phyloP scores from a whole-genome alignment of 2,797 vertebrate genomes.

The Acomys russatus region DNA sequence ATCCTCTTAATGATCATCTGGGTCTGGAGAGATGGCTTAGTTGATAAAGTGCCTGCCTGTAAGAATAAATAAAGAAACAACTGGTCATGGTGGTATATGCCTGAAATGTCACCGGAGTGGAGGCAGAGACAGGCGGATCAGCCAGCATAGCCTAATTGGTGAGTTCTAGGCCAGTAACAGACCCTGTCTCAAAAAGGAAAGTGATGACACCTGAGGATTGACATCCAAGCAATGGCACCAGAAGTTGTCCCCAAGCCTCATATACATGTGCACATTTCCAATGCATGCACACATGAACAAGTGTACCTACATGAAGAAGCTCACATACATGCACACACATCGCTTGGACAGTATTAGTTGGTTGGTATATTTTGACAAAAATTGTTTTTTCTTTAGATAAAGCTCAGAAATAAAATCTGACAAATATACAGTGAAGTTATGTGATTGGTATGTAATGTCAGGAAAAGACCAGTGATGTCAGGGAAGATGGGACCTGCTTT shows the following conservation, averaged over 20 bases:
- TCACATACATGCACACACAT: too few species aligned
- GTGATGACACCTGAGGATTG: not conserved
- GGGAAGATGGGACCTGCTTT: not conserved
- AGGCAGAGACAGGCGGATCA: not conserved
- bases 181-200: not conserved
- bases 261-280: not conserved
- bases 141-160: not conserved
- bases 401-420: constrained; percentile 20
- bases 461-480: not conserved
- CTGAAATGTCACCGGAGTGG: not conserved
- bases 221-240: too few species aligned
- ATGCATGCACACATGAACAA: not conserved
- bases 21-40: not conserved
- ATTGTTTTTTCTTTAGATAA: not conserved
- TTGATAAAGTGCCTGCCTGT: not conserved
- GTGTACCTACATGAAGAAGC: not conserved
- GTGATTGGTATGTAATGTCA: not conserved
- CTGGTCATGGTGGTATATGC: not conserved
- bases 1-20: constrained; percentile 7
- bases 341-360: not conserved
- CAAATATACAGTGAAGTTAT: not conserved
- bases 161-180: not conserved
- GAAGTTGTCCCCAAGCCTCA: not conserved
- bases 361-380: not conserved
- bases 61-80: not conserved